Base-by-base conservation (phyloP, 2,113 vertebrate genomes). In the Chrysemys picta region DNA sequence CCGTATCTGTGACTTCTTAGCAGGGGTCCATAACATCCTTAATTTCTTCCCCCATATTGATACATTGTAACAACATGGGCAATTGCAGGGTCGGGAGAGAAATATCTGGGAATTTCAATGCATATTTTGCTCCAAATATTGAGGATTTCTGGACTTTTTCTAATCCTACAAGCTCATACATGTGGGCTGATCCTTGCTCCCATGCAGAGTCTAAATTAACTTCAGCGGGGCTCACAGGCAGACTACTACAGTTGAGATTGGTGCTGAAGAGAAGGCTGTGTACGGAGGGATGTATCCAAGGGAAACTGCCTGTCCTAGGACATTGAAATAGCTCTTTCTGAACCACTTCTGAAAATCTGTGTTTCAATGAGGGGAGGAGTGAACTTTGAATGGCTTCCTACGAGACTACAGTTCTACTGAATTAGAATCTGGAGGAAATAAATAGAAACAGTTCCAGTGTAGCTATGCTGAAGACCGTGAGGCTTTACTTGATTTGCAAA, bases 381-480 rank as follows among this genome's bases (percentile, higher is more conserved):
- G 0, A 1, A 4, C 1, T 93, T 84, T 54, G 10, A 52, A 29
- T 78, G 65, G 65, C 65, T 72, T 72, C n/a, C 65, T 72, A 21
- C 8, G n/a, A 72, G 38, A 5, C 24, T 87, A 5, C 16, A 80
- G 5, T 27, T 13, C 56, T 59, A 29, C 42, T 54, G 80, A 72
- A 0, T 0, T 0, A 1, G 3, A 3, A 42, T 29, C 25, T 2
- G 31, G 50, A 3, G 21, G 79, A 88, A 78, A 89, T 6, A 82
- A 52, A 0, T 78, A 19, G 35, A 31, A 88, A 8, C 12, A 3
- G 4, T 65, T 82, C 42, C 0, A 0, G 3, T 0, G 0, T 47
- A 75, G 21, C 1, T 81, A 6, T 83, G 54, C 38, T 81, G 47
- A 29, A 45, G n/a, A 86, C 1, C 16, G 5, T 49, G 25, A 8